Evolutionary conservation across 1,140 invertebrate genomes (phyloP).

Genomic region (Neotoxoptera formosana): DNA sequence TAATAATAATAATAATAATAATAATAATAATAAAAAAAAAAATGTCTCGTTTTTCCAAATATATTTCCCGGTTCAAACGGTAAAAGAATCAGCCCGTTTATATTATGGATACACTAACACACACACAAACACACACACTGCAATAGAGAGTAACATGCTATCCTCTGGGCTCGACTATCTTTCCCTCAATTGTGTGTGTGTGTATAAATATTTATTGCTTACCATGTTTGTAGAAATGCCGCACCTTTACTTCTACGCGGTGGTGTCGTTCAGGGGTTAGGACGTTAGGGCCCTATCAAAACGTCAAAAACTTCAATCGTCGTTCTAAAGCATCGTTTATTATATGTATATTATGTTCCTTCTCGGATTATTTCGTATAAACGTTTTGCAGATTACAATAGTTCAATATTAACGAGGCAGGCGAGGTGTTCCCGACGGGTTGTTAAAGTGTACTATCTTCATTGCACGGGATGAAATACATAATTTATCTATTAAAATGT

Average conservation of each 20-base stretch:
- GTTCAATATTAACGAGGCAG: neutral
- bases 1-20: no score
- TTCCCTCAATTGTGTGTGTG: neutral
- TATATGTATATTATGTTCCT: no score
- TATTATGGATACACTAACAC: neutral
- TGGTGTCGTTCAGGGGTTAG: neutral
- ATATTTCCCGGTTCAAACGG: neutral
- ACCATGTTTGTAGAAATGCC: neutral
- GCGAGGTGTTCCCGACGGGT: neutral
- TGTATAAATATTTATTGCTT: neutral
- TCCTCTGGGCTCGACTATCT: neutral
- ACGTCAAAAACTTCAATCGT: neutral
- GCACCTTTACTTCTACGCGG: neutral
- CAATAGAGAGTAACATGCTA: no score
- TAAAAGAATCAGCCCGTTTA: neutral
- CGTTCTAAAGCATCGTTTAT: neutral
- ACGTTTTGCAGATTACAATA: no score
- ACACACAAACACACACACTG: no score
- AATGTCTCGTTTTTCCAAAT: neutral
- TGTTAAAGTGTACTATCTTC: neutral
- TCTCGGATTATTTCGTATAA: no score
- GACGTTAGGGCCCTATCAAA: neutral
- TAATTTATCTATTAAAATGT: neutral
- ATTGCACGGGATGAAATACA: neutral
- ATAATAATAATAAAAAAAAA: neutral